Evolutionary conservation across 2,888 invertebrate genomes (phyloP).

Genomic region (Lasioglossum leucozonium): DNA sequence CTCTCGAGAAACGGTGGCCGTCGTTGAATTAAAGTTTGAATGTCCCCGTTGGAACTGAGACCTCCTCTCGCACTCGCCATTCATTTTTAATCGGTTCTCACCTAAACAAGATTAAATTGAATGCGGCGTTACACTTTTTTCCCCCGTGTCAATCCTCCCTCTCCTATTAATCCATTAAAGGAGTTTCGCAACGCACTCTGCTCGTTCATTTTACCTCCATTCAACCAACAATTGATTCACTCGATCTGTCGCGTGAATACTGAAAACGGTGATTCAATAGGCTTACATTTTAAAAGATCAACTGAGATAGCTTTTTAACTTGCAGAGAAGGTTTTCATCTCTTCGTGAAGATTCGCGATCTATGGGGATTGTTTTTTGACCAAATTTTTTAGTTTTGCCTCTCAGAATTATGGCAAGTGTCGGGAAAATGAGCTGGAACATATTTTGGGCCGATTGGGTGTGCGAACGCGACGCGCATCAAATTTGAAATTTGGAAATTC

Average conservation of each 20-base stretch:
- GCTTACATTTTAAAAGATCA: no score
- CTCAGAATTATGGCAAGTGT: no score
- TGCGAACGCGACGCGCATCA: no score
- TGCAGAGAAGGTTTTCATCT: no score
- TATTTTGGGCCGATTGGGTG: no score
- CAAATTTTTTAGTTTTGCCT: no score
- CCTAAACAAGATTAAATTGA: slow-evolving; percentile 11
- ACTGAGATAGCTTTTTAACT: no score
- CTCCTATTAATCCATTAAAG: not conserved
- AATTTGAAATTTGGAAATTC: no score
- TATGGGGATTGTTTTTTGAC: not conserved
- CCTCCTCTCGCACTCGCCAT: not conserved
- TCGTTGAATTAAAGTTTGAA: not conserved
- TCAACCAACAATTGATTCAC: not conserved
- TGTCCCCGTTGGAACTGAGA: not conserved
- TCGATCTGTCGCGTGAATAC: not conserved
- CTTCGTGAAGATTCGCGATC: no score
- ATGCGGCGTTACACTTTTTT: not conserved
- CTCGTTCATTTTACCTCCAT: not conserved
- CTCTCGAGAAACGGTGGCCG: not conserved
- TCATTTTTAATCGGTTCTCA: slow-evolving; percentile 18
- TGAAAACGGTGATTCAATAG: not conserved
- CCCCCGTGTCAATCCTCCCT: not conserved
- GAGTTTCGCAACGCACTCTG: not conserved
- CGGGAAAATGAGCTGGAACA: no score